A percentile compares a stretch with the other conserved stretches of the same genome.
Evolutionary conservation across 2,797 vertebrate genomes (phyloP).

Genomic region (Dryobates pubescens): DNA sequence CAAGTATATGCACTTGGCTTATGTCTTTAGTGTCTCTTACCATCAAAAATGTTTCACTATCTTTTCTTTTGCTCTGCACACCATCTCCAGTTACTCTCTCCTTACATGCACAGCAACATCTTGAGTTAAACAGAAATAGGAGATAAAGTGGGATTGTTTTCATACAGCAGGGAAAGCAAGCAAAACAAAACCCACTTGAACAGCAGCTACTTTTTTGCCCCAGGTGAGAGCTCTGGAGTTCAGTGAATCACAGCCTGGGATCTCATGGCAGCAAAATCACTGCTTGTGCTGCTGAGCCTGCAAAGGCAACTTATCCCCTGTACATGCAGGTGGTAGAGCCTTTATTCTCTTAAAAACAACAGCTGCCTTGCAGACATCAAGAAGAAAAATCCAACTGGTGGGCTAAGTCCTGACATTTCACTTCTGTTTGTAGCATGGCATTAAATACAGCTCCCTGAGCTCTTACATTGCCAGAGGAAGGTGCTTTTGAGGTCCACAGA

Average conservation of each 20-base stretch:
- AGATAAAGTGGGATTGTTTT: neutral
- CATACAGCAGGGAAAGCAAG: neutral
- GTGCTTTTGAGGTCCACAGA: neutral
- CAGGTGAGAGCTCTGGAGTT: neutral
- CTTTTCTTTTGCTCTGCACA: neutral
- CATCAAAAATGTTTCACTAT: fast-evolving
- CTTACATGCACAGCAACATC: neutral
- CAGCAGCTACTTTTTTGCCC: neutral
- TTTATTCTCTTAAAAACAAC: neutral
- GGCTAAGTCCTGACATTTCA: neutral
- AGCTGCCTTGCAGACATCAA: neutral
- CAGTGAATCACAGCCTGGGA: neutral
- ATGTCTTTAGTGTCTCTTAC: neutral
- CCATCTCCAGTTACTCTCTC: neutral
- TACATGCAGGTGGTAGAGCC: neutral
- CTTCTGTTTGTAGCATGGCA: neutral
- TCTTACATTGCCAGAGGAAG: neutral
- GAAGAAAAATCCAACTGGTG: neutral
- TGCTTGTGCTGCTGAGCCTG: neutral
- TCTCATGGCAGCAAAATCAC: neutral
- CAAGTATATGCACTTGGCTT: neutral
- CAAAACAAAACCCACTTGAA: neutral
- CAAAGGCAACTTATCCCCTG: neutral
- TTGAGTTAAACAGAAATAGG: neutral
- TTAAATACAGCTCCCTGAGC: neutral